Percentiles rank a stretch among this genome's conserved stretches.
phyloP scores from a whole-genome alignment of 2,797 vertebrate species.

The Potorous gilbertii region DNA sequence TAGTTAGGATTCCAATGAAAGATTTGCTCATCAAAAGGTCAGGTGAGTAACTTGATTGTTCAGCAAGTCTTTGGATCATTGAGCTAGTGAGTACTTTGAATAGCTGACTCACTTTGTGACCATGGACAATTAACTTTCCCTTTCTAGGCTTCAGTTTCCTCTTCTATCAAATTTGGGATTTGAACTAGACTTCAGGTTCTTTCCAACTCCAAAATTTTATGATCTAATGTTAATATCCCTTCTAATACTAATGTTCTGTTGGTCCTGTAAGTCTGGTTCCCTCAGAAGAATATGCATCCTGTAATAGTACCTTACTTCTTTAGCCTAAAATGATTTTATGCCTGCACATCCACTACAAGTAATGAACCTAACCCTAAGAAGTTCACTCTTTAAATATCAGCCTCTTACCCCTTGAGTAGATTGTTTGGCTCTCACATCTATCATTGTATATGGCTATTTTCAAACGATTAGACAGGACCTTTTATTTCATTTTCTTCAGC shows the following conservation, averaged over 20 bases:
- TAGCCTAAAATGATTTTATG: neutral
- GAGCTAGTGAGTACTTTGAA: neutral
- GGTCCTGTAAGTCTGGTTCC: neutral
- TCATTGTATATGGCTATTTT: neutral
- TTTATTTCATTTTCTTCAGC: neutral
- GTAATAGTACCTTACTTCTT: neutral
- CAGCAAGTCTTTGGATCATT: neutral
- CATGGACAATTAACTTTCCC: neutral
- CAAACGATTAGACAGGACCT: neutral
- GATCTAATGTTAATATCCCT: neutral
- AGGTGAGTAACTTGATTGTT: conserved; percentile 77
- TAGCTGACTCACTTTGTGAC: neutral
- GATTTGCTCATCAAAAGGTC: conserved; percentile 84
- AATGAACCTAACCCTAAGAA: neutral
- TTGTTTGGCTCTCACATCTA: neutral
- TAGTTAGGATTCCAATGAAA: conserved; percentile 83
- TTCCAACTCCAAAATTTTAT: neutral
- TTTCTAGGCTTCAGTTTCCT: neutral
- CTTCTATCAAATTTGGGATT: neutral
- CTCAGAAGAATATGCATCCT: neutral
- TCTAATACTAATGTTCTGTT: neutral
- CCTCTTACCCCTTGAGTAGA: neutral
- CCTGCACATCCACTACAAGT: neutral
- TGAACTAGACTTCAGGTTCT: neutral
- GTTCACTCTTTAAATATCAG: neutral